phyloP scores from a whole-genome alignment of 1,140 invertebrate genomes.

The Schlechtendalia chinensis region DNA sequence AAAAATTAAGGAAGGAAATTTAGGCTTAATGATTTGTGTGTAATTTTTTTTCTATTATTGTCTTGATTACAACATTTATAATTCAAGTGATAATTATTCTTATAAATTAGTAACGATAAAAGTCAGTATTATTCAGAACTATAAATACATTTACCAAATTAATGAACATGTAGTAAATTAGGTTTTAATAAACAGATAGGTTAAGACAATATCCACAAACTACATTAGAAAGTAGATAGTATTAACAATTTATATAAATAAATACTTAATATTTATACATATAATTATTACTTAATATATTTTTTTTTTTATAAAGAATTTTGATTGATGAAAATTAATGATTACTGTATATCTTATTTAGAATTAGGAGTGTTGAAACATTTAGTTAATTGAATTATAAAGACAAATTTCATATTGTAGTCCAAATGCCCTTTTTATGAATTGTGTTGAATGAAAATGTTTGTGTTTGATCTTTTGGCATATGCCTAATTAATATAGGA shows the following conservation, averaged over 20 bases:
- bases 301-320: constrained; percentile 16
- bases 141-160: constrained; percentile 30
- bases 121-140: constrained; percentile 47
- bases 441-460: no score
- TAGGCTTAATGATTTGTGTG: constrained; percentile 36
- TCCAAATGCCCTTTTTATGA: not conserved
- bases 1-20: constrained; percentile 11
- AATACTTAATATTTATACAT: not conserved
- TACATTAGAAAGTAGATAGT: constrained; percentile 22
- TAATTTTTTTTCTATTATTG: constrained; percentile 43
- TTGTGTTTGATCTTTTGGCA: constrained; percentile 22
- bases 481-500: constrained; percentile 31
- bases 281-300: constrained; percentile 2
- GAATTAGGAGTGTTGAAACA: constrained; percentile 21
- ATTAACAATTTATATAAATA: not conserved
- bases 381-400: constrained; percentile 19
- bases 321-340: constrained; percentile 31
- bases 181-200: constrained; percentile 34
- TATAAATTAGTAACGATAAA: constrained; percentile 4
- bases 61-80: constrained; percentile 34
- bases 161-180: constrained; percentile 1
- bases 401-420: constrained; percentile 22
- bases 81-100: constrained; percentile 39
- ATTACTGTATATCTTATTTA: constrained; percentile 35
- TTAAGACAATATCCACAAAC: constrained; percentile 15